These are phyloP conservation scores for Miltochrista miniata DNA, from an alignment of 2,888 invertebrate genomes.

Conservation along the genomic window DNA sequence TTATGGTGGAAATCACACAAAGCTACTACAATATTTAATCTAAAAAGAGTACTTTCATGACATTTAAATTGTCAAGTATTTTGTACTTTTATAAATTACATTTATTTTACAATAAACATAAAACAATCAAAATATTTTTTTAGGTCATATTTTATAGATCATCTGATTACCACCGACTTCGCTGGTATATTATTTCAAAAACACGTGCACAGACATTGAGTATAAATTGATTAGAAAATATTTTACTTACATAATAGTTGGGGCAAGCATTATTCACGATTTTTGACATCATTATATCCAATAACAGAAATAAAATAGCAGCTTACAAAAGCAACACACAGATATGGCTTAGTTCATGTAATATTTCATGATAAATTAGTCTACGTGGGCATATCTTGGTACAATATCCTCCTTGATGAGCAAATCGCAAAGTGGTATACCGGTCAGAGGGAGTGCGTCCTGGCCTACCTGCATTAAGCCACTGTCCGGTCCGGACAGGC, in stretches of 20 bases:
- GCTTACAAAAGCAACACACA: constrained; percentile 9
- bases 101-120: constrained; percentile 13
- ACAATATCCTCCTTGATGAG: constrained; percentile 90
- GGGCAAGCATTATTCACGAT: constrained; percentile 25
- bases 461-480: constrained; percentile 88
- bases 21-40: constrained; percentile 8
- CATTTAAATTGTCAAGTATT: constrained; percentile 9
- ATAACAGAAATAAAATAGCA: constrained; percentile 27
- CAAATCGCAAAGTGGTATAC: constrained; percentile 89
- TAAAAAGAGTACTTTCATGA: background rate
- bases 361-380: constrained; percentile 76
- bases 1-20: constrained; percentile 16
- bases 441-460: constrained; percentile 85
- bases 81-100: constrained; percentile 29
- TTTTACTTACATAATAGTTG: constrained; percentile 34
- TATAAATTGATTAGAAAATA: constrained; percentile 17
- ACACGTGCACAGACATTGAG: constrained; percentile 40
- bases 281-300: constrained; percentile 15
- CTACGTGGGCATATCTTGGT: constrained; percentile 89
- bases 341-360: background rate
- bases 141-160: no score
- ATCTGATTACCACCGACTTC: constrained; percentile 4
- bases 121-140: background rate
- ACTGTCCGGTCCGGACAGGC: constrained; percentile 84
- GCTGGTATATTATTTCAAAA: constrained; percentile 12